Evolutionary conservation across 2,797 vertebrate species (phyloP).

Genomic region (Chelonia mydas): DNA sequence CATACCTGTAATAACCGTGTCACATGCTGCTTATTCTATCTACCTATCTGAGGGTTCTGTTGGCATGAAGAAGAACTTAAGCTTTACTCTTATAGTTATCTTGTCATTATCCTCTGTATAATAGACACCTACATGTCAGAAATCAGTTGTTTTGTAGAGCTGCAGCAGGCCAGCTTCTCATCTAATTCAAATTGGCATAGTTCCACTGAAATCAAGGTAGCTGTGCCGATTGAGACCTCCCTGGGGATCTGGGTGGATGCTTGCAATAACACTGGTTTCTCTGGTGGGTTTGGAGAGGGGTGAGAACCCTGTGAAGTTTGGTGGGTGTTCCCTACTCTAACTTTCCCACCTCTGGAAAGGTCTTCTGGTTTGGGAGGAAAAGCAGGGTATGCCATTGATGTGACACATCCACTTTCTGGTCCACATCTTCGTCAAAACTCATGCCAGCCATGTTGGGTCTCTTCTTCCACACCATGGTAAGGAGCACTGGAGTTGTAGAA

Average conservation of each 20-base stretch:
- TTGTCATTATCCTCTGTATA: not conserved
- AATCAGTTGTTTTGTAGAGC: not conserved
- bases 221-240: too few species aligned
- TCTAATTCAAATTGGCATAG: not conserved
- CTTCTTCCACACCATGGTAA: not conserved
- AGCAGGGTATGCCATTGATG: not conserved
- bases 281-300: too few species aligned
- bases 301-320: not conserved
- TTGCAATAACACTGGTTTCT: not conserved
- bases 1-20: not conserved
- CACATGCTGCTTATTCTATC: not conserved
- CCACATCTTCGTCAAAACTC: too few species aligned
- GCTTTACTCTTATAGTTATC: not conserved
- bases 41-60: not conserved
- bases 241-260: not conserved
- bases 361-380: not conserved
- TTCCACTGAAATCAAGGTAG: not conserved
- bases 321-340: not conserved
- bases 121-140: not conserved
- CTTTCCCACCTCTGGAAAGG: not conserved
- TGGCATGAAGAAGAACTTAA: not conserved
- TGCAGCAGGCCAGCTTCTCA: not conserved
- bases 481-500: not conserved
- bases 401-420: not conserved
- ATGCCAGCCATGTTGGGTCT: not conserved